phyloP scores from a whole-genome alignment of 2,113 vertebrate genomes.

The Nerophis lumbriciformis region DNA sequence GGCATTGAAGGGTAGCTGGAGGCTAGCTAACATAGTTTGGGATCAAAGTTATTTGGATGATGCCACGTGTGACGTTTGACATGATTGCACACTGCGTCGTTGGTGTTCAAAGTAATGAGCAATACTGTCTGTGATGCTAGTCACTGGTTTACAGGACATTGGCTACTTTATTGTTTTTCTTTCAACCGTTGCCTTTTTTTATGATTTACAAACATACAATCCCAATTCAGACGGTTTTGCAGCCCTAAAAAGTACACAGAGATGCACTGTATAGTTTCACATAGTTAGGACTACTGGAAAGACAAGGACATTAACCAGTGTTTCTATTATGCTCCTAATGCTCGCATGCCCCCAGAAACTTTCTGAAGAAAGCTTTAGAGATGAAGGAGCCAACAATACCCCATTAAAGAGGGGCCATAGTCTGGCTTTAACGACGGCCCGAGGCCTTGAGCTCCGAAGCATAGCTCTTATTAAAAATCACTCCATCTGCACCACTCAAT shows the following conservation, averaged over 20 bases:
- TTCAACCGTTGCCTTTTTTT: not conserved
- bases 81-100: not conserved
- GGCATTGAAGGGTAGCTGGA: constrained; percentile 40
- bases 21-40: constrained; percentile 36
- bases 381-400: constrained; percentile 60
- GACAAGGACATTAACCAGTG: constrained; percentile 5
- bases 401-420: constrained; percentile 61
- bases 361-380: constrained; percentile 50
- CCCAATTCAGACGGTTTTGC: not conserved
- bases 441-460: constrained; percentile 55
- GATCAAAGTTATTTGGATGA: constrained; percentile 4
- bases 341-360: constrained; percentile 38
- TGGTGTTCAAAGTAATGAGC: not conserved
- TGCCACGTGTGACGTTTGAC: not conserved
- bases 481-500: constrained; percentile 74
- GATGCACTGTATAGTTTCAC: not conserved
- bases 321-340: constrained; percentile 30
- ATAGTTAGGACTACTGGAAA: constrained; percentile 2
- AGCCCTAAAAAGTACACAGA: constrained; percentile 7
- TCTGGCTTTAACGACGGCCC: constrained; percentile 58
- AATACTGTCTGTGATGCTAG: not conserved
- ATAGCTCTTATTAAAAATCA: constrained; percentile 75
- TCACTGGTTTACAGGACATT: not conserved
- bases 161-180: constrained; percentile 3
- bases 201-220: constrained; percentile 3